Evolutionary conservation across 2,888 invertebrate species (phyloP), one percentile per base, ranked within the genome.

Genomic region (Amphipyra berbera): DNA sequence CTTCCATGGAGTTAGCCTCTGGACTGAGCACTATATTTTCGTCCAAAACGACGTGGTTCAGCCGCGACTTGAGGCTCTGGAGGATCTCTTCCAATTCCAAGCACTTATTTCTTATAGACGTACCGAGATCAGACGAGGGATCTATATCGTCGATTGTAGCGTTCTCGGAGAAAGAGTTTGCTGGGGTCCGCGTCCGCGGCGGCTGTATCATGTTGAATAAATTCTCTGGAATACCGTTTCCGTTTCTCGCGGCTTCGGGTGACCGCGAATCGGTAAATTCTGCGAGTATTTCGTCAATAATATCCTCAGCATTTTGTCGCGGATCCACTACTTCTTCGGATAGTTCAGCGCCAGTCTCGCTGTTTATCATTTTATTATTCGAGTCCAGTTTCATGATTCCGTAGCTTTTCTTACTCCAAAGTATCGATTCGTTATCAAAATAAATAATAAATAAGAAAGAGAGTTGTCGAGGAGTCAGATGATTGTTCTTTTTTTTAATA

Each of bases 11-110:
- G 79, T 94, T 94, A 1, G 90, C 94, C 46, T 95, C 95, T 0
- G 95, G 95, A 62, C 95, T 95, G 9, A 95, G 85, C 3, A 95
- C 89, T 48, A 95, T 95, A 61, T 95, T 95, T 75, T 95, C 95
- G 52, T 95, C 95, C 60, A 95, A 79, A 44, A 95, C 94, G 42
- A 95, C 95, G 62, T 95, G 95, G 61, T 95, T 95, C 4, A 95
- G 85, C 5, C 95, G 89, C 9, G 95, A 93, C 68, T 95, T 95
- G 12, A 95, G 81, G 72, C 95, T 94, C 70, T 94, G 95, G 1
- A 95, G 88, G 33, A 95, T 95, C 82, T 95, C 95, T 70, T 95
- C 95, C 4, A 95, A 82, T 78, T 95, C 95, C 68, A 92, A 87
- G 74, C 95, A 95, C 79, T 95, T 95, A 73, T 94, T 95, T 81